Conservation (phyloP, 2,888 invertebrate genomes). For the Eledone cirrhosa region DNA sequence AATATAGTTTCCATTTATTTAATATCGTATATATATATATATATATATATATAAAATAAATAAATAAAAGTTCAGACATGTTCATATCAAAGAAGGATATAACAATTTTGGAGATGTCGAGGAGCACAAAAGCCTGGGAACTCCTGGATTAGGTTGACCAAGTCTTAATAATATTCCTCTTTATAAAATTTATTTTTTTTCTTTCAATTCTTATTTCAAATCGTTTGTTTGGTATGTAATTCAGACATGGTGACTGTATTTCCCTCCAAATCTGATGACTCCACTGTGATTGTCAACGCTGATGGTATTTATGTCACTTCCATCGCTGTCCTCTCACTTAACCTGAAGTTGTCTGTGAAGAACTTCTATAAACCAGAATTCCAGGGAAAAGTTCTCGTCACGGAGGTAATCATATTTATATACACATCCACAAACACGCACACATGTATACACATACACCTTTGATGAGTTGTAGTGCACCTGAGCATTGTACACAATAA, state of each 20-base stretch:
- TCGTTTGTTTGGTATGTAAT: neutral
- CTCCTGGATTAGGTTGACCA: no score
- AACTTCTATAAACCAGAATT: conserved; percentile 75
- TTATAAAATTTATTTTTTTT: neutral
- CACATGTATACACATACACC: neutral
- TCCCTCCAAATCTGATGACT: neutral
- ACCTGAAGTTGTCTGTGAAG: conserved; percentile 79
- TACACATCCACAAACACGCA: neutral
- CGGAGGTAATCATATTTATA: conserved; percentile 67
- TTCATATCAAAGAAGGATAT: no score
- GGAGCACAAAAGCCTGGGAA: no score
- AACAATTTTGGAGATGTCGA: no score
- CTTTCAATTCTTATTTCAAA: neutral
- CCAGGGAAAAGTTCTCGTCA: conserved; percentile 67
- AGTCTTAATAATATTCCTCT: no score
- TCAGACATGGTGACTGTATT: conserved; percentile 11
- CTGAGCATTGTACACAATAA: no score
- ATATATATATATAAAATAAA: no score
- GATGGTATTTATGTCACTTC: conserved; percentile 93
- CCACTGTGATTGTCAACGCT: conserved; percentile 81
- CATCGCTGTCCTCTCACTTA: conserved; percentile 84
- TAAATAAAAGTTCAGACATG: no score
- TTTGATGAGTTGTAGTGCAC: neutral
- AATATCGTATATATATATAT: no score
- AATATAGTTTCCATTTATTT: no score